Evolutionary conservation across 2,888 invertebrate species (phyloP).

Genomic region (Schizaphis graminum): DNA sequence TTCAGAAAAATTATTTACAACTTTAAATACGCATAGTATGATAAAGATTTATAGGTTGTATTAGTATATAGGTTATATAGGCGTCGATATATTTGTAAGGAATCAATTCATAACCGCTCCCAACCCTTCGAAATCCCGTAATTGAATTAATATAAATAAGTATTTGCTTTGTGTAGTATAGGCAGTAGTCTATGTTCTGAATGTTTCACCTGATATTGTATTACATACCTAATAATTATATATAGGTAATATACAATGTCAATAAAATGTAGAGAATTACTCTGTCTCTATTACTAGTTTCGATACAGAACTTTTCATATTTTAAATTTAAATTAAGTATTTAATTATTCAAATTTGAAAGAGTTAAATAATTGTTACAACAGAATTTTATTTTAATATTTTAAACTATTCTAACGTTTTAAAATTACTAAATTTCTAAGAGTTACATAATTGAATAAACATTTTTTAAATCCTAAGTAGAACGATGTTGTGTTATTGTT

Average conservation of each 20-base stretch:
- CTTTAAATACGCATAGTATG: not conserved
- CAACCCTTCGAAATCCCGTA: not conserved
- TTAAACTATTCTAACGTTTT: not conserved
- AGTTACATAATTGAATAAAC: not conserved
- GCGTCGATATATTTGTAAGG: not conserved
- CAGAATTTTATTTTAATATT: not conserved
- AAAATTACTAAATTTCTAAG: not conserved
- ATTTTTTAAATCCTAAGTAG: too few species aligned
- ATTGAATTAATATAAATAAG: not conserved
- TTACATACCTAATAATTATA: constrained; percentile 20
- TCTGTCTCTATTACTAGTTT: not conserved
- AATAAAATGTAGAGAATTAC: not conserved
- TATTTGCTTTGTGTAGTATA: not conserved
- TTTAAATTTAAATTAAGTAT: not conserved
- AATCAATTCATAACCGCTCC: not conserved
- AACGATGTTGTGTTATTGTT: too few species aligned
- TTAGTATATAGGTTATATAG: not conserved
- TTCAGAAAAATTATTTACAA: not conserved
- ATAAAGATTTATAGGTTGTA: not conserved
- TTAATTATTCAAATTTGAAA: not conserved
- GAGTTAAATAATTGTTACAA: not conserved
- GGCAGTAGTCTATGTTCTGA: not conserved
- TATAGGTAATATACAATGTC: not conserved
- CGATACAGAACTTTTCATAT: not conserved
- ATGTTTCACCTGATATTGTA: not conserved